phyloP scores from a whole-genome alignment of 2,113 vertebrate species.

The Dolichallabes microphthalmus region DNA sequence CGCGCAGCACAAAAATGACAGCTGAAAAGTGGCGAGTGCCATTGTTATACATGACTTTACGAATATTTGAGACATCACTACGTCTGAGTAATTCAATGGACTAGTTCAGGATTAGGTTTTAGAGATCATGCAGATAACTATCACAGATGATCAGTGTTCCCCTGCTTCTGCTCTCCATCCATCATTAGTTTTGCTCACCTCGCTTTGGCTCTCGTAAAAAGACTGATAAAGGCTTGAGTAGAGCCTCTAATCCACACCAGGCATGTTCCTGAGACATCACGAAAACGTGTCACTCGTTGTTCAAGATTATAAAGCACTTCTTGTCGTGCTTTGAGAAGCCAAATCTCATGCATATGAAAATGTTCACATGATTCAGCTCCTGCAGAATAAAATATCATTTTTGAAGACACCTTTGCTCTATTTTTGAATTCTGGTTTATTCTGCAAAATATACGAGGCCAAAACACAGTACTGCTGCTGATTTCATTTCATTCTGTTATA shows the following conservation, averaged over 20 bases:
- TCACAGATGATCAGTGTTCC: not conserved
- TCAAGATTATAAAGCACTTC: not conserved
- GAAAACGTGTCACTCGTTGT: not conserved
- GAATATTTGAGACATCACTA: not conserved
- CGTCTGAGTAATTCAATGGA: not conserved
- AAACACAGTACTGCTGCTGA: too few relatives aligned
- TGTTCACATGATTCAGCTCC: not conserved
- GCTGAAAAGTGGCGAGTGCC: not conserved
- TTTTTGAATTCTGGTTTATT: not conserved
- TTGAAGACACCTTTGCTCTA: not conserved
- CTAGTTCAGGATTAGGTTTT: not conserved
- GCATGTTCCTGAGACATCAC: slow-evolving; percentile 1
- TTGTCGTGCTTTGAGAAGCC: not conserved
- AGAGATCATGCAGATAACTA: not conserved
- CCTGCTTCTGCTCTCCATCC: not conserved
- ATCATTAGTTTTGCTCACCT: slow-evolving; percentile 10
- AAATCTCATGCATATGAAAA: too few relatives aligned
- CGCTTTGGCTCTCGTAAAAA: not conserved
- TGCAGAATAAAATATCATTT: not conserved
- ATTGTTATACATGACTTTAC: not conserved
- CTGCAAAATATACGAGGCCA: not conserved
- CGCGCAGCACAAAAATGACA: not conserved
- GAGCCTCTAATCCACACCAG: not conserved
- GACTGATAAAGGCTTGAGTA: not conserved
- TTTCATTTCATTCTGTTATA: too few relatives aligned